Evolutionary conservation across 2,888 invertebrate genomes (phyloP).

Genomic region (Oligia fasciuncula): DNA sequence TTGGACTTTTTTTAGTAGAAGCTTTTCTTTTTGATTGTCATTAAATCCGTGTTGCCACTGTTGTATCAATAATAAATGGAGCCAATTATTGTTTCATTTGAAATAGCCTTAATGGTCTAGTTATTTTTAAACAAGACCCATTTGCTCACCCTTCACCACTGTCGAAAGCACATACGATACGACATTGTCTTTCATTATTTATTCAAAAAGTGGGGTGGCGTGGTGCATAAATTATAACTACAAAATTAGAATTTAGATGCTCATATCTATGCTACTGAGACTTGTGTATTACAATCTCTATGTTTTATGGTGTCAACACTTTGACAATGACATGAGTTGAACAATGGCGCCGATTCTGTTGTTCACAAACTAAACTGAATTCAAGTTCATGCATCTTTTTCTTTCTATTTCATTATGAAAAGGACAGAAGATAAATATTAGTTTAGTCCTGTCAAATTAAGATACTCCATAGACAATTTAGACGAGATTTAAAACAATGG

Average conservation of each 20-base stretch:
- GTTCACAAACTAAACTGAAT: too few species aligned
- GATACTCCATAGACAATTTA: too few species aligned
- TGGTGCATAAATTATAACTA: conserved; percentile 39
- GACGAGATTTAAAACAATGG: too few species aligned
- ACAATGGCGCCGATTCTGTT: too few species aligned
- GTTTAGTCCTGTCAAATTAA: too few species aligned
- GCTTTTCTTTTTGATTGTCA: not conserved
- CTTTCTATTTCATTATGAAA: too few species aligned
- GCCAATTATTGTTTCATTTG: conserved; percentile 1
- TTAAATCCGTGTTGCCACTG: not conserved
- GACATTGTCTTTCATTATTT: conserved; percentile 53
- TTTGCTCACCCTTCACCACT: conserved; percentile 9
- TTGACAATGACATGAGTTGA: not conserved
- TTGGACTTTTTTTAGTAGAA: not conserved
- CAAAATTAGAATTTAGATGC: conserved; percentile 41
- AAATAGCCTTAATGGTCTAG: not conserved
- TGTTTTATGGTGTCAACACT: not conserved
- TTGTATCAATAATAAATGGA: not conserved
- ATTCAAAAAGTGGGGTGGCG: conserved; percentile 47
- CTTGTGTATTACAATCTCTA: not conserved
- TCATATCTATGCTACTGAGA: conserved; percentile 14
- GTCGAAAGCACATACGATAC: not conserved
- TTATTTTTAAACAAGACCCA: conserved; percentile 2
- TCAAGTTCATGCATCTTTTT: too few species aligned
- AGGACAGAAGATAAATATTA: too few species aligned